phyloP scores from a whole-genome alignment of 2,888 invertebrate species.

The Synergus japonicus region DNA sequence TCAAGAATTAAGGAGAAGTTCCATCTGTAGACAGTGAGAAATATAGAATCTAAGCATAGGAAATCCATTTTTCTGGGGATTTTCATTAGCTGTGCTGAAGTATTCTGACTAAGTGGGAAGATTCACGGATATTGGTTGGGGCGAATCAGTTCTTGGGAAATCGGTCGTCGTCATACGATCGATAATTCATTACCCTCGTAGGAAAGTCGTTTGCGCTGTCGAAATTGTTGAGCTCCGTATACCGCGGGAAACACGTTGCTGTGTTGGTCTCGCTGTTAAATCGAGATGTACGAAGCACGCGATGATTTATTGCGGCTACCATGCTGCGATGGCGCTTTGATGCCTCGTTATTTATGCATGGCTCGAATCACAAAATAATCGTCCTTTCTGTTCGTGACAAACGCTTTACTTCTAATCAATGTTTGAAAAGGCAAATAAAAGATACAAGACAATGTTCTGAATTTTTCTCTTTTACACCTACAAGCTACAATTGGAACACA shows the following conservation, averaged over 20 bases:
- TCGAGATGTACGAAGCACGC: not conserved
- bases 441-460: not conserved
- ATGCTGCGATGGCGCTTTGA: slow-evolving; percentile 5
- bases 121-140: not conserved
- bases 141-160: not conserved
- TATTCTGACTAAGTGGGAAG: not conserved
- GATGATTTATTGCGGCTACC: not conserved
- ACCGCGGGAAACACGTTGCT: not conserved
- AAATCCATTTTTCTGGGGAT: not conserved
- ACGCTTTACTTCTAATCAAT: not conserved
- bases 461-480: not conserved
- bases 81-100: not conserved
- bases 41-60: not conserved
- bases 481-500: no score
- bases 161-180: not conserved
- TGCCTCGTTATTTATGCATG: not conserved
- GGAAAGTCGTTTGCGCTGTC: not conserved
- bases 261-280: not conserved
- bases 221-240: not conserved
- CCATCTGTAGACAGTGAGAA: not conserved
- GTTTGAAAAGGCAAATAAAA: not conserved
- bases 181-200: not conserved
- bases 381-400: not conserved
- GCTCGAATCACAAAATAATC: not conserved
- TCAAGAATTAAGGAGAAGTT: slow-evolving; percentile 38